Evolutionary conservation across 2,113 vertebrate species (phyloP).

Genomic region (Brachyistius frenatus): DNA sequence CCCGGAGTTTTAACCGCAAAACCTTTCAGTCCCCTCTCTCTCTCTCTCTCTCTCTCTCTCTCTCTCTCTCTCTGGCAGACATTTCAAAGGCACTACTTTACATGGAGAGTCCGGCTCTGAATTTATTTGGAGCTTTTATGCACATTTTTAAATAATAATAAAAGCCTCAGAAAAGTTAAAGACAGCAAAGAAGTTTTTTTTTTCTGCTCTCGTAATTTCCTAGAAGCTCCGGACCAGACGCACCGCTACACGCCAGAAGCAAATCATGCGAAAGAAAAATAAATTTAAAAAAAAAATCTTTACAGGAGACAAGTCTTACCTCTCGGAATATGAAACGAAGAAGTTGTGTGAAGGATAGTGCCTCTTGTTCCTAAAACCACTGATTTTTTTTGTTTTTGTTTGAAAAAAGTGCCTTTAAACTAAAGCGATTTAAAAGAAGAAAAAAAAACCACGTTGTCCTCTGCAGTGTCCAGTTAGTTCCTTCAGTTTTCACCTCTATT

Average conservation of each 20-base stretch:
- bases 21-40: slow-evolving; percentile 48
- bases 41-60: slow-evolving; percentile 32
- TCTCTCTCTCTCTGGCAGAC: slow-evolving; percentile 64
- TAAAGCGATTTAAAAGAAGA: slow-evolving; percentile 32
- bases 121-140: slow-evolving; percentile 42
- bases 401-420: slow-evolving; percentile 34
- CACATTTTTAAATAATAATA: slow-evolving; percentile 1
- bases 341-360: slow-evolving; percentile 47
- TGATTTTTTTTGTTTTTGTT: background rate
- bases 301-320: slow-evolving; percentile 59
- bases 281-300: background rate
- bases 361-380: slow-evolving; percentile 31
- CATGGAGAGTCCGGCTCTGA: slow-evolving; percentile 65
- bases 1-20: slow-evolving; percentile 81
- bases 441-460: slow-evolving; percentile 72
- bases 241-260: background rate
- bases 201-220: background rate
- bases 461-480: slow-evolving; percentile 69
- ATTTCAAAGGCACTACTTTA: slow-evolving; percentile 77
- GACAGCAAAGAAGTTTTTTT: background rate
- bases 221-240: background rate
- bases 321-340: slow-evolving; percentile 36
- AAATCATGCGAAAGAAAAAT: slow-evolving; percentile 5
- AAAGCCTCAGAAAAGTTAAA: slow-evolving; percentile 39
- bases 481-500: slow-evolving; percentile 62